phyloP scores from a whole-genome alignment of 2,888 invertebrate species.

The Eupithecia dodoneata region DNA sequence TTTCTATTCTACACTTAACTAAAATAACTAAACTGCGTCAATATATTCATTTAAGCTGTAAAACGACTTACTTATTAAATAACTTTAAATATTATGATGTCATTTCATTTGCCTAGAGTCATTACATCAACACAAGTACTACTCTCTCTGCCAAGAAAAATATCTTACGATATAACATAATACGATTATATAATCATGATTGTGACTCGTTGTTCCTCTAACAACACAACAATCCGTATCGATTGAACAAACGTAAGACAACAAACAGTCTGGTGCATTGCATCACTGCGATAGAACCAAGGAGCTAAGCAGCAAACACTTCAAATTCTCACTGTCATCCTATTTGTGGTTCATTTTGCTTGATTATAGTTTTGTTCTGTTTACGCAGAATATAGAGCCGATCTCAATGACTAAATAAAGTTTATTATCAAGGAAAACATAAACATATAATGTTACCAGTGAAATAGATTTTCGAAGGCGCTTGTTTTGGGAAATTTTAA shows the following conservation, averaged over 20 bases:
- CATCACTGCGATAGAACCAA: neutral
- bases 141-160: neutral
- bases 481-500: neutral
- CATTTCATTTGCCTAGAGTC: too few relatives aligned
- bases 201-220: neutral
- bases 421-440: too few relatives aligned
- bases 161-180: neutral
- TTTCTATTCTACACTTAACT: too few relatives aligned
- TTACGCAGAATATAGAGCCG: neutral
- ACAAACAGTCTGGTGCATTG: neutral
- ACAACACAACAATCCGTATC: neutral
- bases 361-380: neutral
- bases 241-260: neutral
- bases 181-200: neutral
- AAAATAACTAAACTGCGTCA: too few relatives aligned
- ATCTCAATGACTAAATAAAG: neutral
- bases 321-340: too few relatives aligned
- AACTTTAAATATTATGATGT: too few relatives aligned
- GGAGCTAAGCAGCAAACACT: too few relatives aligned
- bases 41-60: too few relatives aligned
- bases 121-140: neutral
- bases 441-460: neutral
- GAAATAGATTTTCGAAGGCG: neutral
- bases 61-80: too few relatives aligned
- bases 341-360: too few relatives aligned